phyloP scores from a whole-genome alignment of 1,140 invertebrate genomes.

The Anoplolepis gracilipes region DNA sequence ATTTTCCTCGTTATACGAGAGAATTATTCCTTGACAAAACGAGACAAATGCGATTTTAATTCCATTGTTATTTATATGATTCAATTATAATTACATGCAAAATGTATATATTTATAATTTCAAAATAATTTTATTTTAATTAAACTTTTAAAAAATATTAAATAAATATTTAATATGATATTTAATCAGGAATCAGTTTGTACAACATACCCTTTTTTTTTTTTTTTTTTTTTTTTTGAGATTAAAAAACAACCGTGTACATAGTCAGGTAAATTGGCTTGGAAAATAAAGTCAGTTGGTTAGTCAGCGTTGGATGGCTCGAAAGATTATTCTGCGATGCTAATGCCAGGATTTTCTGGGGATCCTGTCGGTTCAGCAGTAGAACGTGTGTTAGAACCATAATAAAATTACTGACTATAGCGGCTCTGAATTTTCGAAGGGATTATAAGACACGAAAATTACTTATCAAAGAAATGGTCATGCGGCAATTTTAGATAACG shows the following conservation, averaged over 20 bases:
- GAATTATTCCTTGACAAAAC: background rate
- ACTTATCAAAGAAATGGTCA: constrained; percentile 58
- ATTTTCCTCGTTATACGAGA: background rate
- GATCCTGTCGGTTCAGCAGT: constrained; percentile 7
- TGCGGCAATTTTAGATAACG: constrained; percentile 28
- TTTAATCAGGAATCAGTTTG: background rate
- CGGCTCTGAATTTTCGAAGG: constrained; percentile 27
- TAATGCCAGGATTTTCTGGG: constrained; percentile 73
- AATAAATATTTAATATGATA: background rate
- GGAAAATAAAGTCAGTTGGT: constrained; percentile 70
- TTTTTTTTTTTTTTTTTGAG: background rate
- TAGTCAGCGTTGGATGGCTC: constrained; percentile 71
- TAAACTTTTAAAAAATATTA: background rate
- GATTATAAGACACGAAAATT: constrained; percentile 21
- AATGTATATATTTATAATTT: background rate
- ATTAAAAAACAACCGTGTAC: constrained; percentile 36
- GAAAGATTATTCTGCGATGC: constrained; percentile 79
- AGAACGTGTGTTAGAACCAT: constrained; percentile 62
- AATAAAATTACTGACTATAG: constrained; percentile 68
- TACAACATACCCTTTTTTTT: constrained; percentile 2
- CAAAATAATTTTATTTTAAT: background rate
- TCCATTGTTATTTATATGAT: background rate
- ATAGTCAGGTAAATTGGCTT: constrained; percentile 24
- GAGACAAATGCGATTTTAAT: background rate
- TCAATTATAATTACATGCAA: background rate